These are phyloP conservation scores for Cathartes aura DNA, from an alignment of 2,113 vertebrate genomes.

Conservation along the genomic window DNA sequence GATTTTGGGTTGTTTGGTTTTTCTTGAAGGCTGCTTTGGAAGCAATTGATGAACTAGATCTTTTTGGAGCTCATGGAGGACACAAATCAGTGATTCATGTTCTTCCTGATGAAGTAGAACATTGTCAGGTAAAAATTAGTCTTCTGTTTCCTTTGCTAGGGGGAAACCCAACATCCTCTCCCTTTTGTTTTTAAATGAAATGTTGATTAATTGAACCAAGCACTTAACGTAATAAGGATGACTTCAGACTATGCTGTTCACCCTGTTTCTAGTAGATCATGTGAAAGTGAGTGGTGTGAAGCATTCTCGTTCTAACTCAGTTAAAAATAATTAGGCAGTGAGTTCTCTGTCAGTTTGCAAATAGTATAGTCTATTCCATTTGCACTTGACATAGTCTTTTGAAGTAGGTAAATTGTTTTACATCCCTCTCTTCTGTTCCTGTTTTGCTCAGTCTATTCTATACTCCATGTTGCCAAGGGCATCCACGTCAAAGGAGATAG, in stretches of 20 bases:
- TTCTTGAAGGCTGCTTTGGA: conserved; percentile 91
- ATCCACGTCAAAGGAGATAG: conserved; percentile 97
- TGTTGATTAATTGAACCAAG: not conserved
- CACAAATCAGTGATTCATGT: conserved; percentile 97
- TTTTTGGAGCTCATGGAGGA: conserved; percentile 94
- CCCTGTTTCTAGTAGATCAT: not conserved
- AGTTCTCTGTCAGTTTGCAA: not conserved
- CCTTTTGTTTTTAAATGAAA: not conserved
- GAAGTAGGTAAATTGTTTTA: not conserved
- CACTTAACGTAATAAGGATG: fast-evolving
- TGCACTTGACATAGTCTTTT: not conserved
- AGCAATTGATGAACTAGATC: conserved; percentile 96
- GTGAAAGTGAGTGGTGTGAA: not conserved
- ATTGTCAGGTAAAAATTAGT: conserved; percentile 89
- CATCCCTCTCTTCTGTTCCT: conserved; percentile 10
- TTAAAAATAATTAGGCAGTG: not conserved
- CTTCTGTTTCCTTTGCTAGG: not conserved
- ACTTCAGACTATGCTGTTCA: not conserved
- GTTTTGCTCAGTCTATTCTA: conserved; percentile 88
- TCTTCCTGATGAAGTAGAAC: conserved; percentile 95
- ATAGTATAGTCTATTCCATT: not conserved
- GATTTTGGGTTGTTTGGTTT: not conserved
- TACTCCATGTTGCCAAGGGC: conserved; percentile 97
- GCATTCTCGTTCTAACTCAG: not conserved
- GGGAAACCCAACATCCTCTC: not conserved